A percentile compares a stretch with the other conserved stretches of the same genome.
phyloP scores from a whole-genome alignment of 2,113 vertebrate species.

The Tenebrosternarchus preto region DNA sequence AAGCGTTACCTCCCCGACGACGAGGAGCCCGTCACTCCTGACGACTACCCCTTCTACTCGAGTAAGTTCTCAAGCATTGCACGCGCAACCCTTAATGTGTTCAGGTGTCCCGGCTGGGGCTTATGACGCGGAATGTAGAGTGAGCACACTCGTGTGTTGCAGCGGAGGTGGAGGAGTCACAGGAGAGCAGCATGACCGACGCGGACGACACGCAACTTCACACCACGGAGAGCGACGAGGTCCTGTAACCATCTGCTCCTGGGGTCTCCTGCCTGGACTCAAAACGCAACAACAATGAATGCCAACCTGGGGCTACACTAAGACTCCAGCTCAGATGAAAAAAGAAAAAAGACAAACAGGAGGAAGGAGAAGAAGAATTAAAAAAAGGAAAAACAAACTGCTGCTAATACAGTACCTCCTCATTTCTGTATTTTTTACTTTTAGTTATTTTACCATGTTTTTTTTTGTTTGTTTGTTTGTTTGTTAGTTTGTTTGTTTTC shows the following conservation, averaged over 20 bases:
- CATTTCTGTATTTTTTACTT: conserved; percentile 45
- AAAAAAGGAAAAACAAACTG: conserved; percentile 60
- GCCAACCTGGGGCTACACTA: conserved; percentile 63
- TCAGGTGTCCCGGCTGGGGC: neutral
- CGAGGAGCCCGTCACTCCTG: conserved; percentile 85
- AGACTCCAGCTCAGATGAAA: conserved; percentile 42
- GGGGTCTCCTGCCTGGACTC: conserved; percentile 56
- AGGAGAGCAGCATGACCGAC: conserved; percentile 98
- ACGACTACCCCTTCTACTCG: conserved; percentile 78
- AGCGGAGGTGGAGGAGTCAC: conserved; percentile 89
- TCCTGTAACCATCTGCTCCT: conserved; percentile 75
- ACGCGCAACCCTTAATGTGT: too few relatives aligned
- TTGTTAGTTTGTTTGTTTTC: conserved; percentile 1
- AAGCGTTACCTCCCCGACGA: conserved; percentile 98
- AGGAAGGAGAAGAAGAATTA: conserved; percentile 46
- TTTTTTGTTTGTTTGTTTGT: conserved; percentile 10
- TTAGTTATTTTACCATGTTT: conserved; percentile 35
- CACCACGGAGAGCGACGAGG: conserved; percentile 92
- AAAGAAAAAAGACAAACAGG: conserved; percentile 31
- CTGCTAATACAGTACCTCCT: conserved; percentile 68
- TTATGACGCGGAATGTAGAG: too few relatives aligned
- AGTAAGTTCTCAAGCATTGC: conserved; percentile 56
- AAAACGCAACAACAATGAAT: conserved; percentile 44
- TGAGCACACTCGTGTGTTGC: conserved; percentile 12
- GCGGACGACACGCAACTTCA: conserved; percentile 97